phyloP scores from a whole-genome alignment of 2,113 vertebrate species.

The Oryzias curvinotus region DNA sequence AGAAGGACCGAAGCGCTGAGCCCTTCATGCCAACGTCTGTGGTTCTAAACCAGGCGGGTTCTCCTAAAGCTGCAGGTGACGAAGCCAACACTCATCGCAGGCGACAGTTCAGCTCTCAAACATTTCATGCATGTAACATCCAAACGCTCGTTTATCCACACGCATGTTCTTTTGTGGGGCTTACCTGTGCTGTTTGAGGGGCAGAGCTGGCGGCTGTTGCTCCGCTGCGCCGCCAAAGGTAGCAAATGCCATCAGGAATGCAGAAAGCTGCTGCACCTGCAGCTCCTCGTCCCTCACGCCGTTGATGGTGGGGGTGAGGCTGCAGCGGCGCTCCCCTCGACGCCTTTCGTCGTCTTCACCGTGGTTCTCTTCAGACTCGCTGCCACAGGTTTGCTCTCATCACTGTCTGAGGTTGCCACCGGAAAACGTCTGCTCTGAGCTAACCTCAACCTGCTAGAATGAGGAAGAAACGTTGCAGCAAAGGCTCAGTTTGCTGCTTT shows the following conservation, averaged over 20 bases:
- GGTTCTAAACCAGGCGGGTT: too few species aligned
- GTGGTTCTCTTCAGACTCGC: conserved; percentile 12
- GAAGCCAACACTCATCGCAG: too few species aligned
- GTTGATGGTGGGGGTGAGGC: conserved; percentile 18
- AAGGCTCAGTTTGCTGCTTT: conserved; percentile 1
- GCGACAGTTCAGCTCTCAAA: too few species aligned
- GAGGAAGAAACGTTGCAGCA: conserved; percentile 39
- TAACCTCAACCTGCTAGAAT: conserved; percentile 62
- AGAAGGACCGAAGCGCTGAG: background rate
- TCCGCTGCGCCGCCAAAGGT: conserved; percentile 4
- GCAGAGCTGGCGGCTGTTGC: conserved; percentile 62
- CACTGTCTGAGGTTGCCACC: conserved; percentile 51
- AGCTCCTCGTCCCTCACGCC: conserved; percentile 18
- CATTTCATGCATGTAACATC: too few species aligned
- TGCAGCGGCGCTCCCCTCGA: conserved; percentile 27
- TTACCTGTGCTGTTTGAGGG: conserved; percentile 75
- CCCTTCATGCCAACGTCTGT: background rate
- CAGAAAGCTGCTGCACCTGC: background rate
- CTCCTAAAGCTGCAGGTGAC: too few species aligned
- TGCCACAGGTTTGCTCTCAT: background rate
- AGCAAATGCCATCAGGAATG: conserved; percentile 51
- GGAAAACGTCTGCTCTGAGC: conserved; percentile 55
- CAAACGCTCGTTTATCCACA: too few species aligned
- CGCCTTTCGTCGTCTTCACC: conserved; percentile 11
- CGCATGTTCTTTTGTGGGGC: background rate